A percentile compares a stretch with the other conserved stretches of the same genome.
Evolutionary conservation across 2,888 invertebrate genomes (phyloP).

Genomic region (Margaritifera margaritifera): DNA sequence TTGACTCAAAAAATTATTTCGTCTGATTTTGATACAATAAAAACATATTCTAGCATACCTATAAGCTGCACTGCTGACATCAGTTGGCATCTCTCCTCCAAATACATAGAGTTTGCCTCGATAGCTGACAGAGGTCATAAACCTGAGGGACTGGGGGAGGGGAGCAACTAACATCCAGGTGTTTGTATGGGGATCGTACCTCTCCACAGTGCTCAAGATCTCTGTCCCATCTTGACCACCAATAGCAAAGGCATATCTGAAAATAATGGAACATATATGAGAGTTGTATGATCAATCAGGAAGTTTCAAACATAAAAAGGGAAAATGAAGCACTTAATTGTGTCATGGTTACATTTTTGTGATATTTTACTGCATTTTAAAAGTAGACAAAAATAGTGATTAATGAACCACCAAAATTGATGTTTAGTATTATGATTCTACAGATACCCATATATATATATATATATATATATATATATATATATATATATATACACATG

Average conservation of each 20-base stretch:
- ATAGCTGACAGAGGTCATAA: constrained; percentile 62
- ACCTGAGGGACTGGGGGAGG: constrained; percentile 62
- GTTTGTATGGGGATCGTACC: constrained; percentile 74
- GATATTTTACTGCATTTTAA: too few relatives aligned
- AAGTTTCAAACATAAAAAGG: not conserved
- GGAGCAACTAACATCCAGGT: constrained; percentile 73
- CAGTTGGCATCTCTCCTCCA: constrained; percentile 63
- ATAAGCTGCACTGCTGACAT: constrained; percentile 55
- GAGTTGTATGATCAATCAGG: not conserved
- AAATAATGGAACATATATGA: constrained; percentile 7
- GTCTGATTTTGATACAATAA: too few relatives aligned
- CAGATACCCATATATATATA: too few relatives aligned
- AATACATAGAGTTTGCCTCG: constrained; percentile 68
- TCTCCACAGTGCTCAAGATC: constrained; percentile 73
- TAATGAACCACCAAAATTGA: too few relatives aligned
- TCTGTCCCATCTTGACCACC: constrained; percentile 75
- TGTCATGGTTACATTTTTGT: too few relatives aligned
- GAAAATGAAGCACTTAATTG: not conserved
- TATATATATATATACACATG: too few relatives aligned
- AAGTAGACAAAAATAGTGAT: too few relatives aligned
- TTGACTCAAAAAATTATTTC: too few relatives aligned
- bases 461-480: too few relatives aligned
- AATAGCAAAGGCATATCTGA: constrained; percentile 74
- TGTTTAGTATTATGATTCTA: too few relatives aligned
- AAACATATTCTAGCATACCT: constrained; percentile 36